Conservation (phyloP, 2,888 invertebrate species). For the Clostera curtula region DNA sequence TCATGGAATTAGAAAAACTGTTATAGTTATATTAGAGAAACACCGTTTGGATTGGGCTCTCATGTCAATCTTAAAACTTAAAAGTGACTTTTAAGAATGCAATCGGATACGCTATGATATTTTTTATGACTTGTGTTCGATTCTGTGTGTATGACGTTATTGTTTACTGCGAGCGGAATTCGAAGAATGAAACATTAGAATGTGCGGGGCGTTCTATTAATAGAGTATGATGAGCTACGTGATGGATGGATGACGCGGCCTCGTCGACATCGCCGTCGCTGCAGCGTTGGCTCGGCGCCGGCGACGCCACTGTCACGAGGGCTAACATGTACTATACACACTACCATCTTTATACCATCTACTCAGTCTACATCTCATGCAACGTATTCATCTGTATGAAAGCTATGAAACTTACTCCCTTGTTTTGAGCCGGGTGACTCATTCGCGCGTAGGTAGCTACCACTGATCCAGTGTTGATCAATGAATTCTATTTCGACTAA, state of each 20-base stretch:
- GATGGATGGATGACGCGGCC: constrained; percentile 68
- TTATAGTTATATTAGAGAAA: no score
- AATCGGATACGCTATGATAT: no score
- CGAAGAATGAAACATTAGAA: constrained; percentile 56
- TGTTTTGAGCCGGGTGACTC: no score
- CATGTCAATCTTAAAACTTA: no score
- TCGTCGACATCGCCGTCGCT: constrained; percentile 34
- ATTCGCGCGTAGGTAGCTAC: constrained; percentile 35
- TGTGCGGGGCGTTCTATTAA: constrained; percentile 48
- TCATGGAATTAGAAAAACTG: no score
- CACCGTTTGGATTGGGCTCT: no score
- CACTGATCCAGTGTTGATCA: constrained; percentile 30
- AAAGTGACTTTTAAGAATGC: no score
- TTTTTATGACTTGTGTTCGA: constrained; percentile 25
- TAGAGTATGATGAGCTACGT: constrained; percentile 60
- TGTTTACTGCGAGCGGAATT: constrained; percentile 57
- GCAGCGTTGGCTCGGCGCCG: constrained; percentile 40
- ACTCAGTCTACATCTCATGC: constrained; percentile 15
- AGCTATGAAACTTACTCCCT: no score
- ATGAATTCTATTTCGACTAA: constrained; percentile 30
- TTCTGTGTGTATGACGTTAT: constrained; percentile 37
- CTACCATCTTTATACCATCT: constrained; percentile 22
- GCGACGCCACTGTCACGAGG: constrained; percentile 35
- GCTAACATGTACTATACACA: constrained; percentile 20
- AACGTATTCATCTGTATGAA: no score